Base-by-base conservation (phyloP, 2,888 invertebrate genomes). In the Oscheius onirici region DNA sequence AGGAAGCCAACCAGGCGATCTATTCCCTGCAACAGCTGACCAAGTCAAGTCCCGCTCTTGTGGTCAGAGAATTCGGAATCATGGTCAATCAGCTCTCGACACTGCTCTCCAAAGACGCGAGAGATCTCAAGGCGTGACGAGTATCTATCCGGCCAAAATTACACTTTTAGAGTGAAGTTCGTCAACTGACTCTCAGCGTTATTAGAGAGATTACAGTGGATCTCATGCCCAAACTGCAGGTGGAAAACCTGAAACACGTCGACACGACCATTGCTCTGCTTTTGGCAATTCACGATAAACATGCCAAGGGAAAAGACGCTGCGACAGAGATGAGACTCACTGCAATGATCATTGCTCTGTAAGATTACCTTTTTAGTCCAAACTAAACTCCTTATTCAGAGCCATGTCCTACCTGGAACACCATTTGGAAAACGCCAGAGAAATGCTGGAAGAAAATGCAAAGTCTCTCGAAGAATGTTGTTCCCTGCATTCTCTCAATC, bases 51-150 rank as follows among this genome's bases (percentile, higher is more conserved):
- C 69, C 61, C 3, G 26, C 61, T 26, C 24, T 70, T 11, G 46
- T 70, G 40, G 54, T 52, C 44, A 41, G 55, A 51, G 63, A 63
- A n/a, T 63, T 63, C 20, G 63, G 63, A 24, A 34, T 49, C 13
- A 63, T 63, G 46, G 63, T 49, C 28, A 46, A 46, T 26, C 63
- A 63, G 34, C 28, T 63, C 46, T 63, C 63, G 1, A 26, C 46
- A 8, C 26, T 49, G 11, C 34, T 63, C 26, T 44, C 26, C 11
- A 63, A 63, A 49, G 63, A 63, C 28, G 10, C 63, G n/a, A 24
- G 63, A 24, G 63, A 63, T 17, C 13, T 63, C 2, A 63, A 63
- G 58, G 58, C 40, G 22, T 8, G 34, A 15, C 13, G 3, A 5
- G 3, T 3, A 17, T 20, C n/a, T 26, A 5, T 34, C 15, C n/a